Evolutionary conservation across 2,113 vertebrate genomes (phyloP).

Genomic region (Xiphorhynchus elegans): DNA sequence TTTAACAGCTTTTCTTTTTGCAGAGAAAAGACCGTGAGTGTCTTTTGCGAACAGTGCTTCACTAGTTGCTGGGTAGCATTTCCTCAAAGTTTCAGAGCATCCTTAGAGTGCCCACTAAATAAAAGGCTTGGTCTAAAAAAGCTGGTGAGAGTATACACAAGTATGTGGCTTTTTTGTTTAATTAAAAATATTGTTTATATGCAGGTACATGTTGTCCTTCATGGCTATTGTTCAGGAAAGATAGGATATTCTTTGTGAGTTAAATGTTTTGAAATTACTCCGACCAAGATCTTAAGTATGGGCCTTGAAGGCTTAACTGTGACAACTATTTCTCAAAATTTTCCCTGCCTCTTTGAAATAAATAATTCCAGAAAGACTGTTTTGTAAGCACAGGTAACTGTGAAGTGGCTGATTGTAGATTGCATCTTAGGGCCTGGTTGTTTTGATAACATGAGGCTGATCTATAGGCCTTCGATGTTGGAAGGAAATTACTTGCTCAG

Average conservation of each 20-base stretch:
- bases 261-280: neutral
- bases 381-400: slow-evolving; percentile 4
- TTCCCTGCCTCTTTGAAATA: neutral
- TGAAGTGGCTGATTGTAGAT: slow-evolving; percentile 5
- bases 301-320: neutral
- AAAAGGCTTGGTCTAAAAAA: neutral
- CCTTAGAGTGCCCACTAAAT: neutral
- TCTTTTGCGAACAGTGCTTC: neutral
- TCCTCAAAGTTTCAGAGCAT: neutral
- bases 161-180: neutral
- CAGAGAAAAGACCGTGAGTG: neutral
- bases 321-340: neutral
- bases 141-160: neutral
- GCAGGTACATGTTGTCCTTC: neutral
- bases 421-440: neutral
- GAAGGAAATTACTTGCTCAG: slow-evolving; percentile 21
- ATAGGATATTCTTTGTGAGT: neutral
- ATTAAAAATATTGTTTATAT: neutral
- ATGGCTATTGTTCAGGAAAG: neutral
- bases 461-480: neutral
- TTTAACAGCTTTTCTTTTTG: neutral
- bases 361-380: slow-evolving; percentile 15
- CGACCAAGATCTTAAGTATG: neutral
- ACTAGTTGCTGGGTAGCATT: neutral
- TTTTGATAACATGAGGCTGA: neutral